Base-by-base conservation (phyloP, 2,888 invertebrate genomes). In the Chymomyza fuscimana region DNA sequence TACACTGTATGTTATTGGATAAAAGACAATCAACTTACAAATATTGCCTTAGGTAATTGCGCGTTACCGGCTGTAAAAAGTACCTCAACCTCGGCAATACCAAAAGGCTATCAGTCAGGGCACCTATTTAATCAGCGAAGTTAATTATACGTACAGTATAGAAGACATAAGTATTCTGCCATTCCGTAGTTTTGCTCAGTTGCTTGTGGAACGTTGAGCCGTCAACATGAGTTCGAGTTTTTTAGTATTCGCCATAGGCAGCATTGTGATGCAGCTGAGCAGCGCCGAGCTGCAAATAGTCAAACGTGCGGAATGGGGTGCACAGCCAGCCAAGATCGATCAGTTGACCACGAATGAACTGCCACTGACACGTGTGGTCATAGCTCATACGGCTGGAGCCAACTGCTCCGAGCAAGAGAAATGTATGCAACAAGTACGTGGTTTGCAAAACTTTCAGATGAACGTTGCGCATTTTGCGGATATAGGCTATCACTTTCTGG, bases 401-500 rank as follows among this genome's bases (percentile, higher is more conserved):
- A 92, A 91, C 65, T 95, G 95, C 80, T 70, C 16, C 1, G 74
- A 86, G 25, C 80, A 86, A 68, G 80, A 93, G 12, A 90, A 92
- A 70, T 95, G 95, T 79, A 92, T 93, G 1, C 90, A 92, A 0
- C 92, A 92, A 25, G 93, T 94, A 16, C 93, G 94, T 10, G 88
- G 92, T 32, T 94, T 95, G 52, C 95, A 96, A 88, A 92, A 90
- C 19, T 94, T 93, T 79, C 96, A 96, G 89, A 94, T 96, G 72
- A 94, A 94, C 63, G 90, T 92, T 40, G 84, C 86, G 16, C 82
- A 92, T 0, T 95, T 94, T 93, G 92, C 91, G 68, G 96, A 96
- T 85, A 95, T 96, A 25, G 94, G 92, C 0, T 96, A 96, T 90
- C 96, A 95, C 89, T 97, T 96, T 81, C 88, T 96, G 10, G 93